A percentile compares a stretch with the other conserved stretches of the same genome.
These are phyloP conservation scores for Ancistrus triradiatus DNA, from an alignment of 2,113 vertebrate species.

Conservation along the genomic window DNA sequence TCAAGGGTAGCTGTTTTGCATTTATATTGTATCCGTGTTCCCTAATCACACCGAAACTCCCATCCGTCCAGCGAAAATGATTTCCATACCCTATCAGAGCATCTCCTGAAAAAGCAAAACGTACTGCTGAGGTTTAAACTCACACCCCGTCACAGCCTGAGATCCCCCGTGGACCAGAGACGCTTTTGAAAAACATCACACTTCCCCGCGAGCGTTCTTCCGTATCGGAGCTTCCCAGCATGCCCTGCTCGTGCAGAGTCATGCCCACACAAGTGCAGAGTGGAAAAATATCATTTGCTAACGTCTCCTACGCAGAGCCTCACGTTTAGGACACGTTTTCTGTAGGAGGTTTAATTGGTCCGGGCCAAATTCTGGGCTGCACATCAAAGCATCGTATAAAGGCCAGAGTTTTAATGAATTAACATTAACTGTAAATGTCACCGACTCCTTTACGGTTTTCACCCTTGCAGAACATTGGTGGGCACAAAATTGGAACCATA, in stretches of 20 bases:
- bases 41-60: constrained; percentile 1
- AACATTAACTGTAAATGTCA: constrained; percentile 35
- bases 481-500: constrained; percentile 4
- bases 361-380: constrained; percentile 20
- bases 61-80: too few species aligned
- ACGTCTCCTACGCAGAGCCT: too few species aligned
- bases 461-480: constrained; percentile 5
- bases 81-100: constrained; percentile 3
- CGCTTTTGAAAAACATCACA: constrained; percentile 11
- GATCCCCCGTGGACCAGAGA: constrained; percentile 9
- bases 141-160: background rate
- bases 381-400: constrained; percentile 38
- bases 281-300: too few species aligned
- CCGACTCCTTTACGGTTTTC: constrained; percentile 13
- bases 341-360: too few species aligned
- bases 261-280: constrained; percentile 13
- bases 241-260: background rate
- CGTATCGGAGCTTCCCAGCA: constrained; percentile 10
- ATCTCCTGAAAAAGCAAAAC: constrained; percentile 5
- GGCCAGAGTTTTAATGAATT: constrained; percentile 34
- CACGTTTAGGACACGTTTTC: too few species aligned
- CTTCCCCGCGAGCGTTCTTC: constrained; percentile 2
- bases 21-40: constrained; percentile 36
- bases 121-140: background rate
- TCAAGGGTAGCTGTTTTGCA: constrained; percentile 5